A percentile compares a stretch with the other conserved stretches of the same genome.
These are phyloP conservation scores for Trissolcus basalis DNA, from an alignment of 1,140 invertebrate genomes.

Conservation along the genomic window DNA sequence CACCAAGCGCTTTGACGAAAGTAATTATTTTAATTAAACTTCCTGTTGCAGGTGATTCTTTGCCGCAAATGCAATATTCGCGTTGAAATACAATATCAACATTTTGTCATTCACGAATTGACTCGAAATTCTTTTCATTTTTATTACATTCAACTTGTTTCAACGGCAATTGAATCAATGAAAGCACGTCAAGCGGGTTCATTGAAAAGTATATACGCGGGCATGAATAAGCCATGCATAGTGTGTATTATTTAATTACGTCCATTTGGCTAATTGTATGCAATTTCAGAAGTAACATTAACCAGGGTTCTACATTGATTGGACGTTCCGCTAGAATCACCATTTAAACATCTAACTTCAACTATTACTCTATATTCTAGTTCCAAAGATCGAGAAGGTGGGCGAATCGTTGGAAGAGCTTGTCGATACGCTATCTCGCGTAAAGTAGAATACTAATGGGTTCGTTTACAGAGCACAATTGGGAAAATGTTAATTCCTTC, in stretches of 20 bases:
- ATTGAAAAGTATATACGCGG: too few species aligned
- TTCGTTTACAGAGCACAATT: conserved; percentile 49
- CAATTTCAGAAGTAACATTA: conserved; percentile 41
- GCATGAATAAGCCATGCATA: too few species aligned
- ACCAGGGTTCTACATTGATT: conserved; percentile 51
- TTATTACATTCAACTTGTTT: too few species aligned
- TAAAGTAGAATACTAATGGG: conserved; percentile 48
- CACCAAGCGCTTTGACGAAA: conserved; percentile 9
- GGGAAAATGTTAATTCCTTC: conserved; percentile 55
- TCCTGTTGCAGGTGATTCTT: conserved; percentile 1
- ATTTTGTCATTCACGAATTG: not conserved
- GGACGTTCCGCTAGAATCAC: conserved; percentile 42
- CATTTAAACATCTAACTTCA: conserved; percentile 62
- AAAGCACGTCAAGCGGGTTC: too few species aligned
- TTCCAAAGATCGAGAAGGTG: conserved; percentile 42
- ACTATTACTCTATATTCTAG: conserved; percentile 57
- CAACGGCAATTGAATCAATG: too few species aligned
- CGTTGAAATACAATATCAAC: conserved; percentile 1
- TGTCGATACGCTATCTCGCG: conserved; percentile 50
- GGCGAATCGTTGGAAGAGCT: conserved; percentile 32
- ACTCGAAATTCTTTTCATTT: too few species aligned
- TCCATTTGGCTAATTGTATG: conserved; percentile 39
- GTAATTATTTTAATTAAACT: conserved; percentile 28
- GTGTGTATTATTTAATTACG: conserved; percentile 48
- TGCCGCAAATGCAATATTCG: not conserved